Conservation (phyloP, 2,113 vertebrate species). For the Channa argus region DNA sequence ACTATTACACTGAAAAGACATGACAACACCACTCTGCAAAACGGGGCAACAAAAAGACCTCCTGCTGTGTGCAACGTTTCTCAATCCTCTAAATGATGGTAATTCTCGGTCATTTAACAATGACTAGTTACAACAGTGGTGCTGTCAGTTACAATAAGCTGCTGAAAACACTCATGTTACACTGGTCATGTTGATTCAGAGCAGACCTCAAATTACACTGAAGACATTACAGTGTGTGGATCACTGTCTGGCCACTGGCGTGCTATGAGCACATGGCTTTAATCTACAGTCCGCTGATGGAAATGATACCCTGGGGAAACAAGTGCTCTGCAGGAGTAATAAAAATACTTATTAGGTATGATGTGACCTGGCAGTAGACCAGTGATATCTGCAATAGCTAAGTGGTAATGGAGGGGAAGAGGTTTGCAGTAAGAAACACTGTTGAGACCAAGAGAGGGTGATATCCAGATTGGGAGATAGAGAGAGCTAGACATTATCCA, state of each 20-base stretch:
- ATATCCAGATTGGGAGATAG: background rate
- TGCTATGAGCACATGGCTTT: conserved; percentile 51
- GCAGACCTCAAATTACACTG: conserved; percentile 31
- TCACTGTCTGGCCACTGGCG: conserved; percentile 39
- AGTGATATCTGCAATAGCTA: conserved; percentile 37
- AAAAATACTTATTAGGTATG: conserved; percentile 29
- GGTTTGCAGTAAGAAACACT: conserved; percentile 2
- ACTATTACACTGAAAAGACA: too few species aligned
- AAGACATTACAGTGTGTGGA: conserved; percentile 39
- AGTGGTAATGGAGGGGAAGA: conserved; percentile 5
- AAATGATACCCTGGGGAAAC: conserved; percentile 43
- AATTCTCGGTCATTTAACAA: conserved; percentile 16
- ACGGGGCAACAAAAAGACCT: background rate
- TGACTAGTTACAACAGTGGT: conserved; percentile 6
- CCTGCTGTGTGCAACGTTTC: conserved; percentile 24
- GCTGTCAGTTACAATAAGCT: background rate
- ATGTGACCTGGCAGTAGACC: conserved; percentile 50
- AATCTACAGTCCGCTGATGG: conserved; percentile 46
- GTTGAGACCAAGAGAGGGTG: background rate
- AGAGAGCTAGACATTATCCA: conserved; percentile 11
- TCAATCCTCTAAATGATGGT: background rate
- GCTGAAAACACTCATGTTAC: conserved; percentile 27
- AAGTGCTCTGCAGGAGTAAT: conserved; percentile 3
- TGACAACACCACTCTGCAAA: background rate
- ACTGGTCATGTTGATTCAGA: conserved; percentile 21